Conservation (phyloP, 2,113 vertebrate genomes). For the Melanocharis versteri region DNA sequence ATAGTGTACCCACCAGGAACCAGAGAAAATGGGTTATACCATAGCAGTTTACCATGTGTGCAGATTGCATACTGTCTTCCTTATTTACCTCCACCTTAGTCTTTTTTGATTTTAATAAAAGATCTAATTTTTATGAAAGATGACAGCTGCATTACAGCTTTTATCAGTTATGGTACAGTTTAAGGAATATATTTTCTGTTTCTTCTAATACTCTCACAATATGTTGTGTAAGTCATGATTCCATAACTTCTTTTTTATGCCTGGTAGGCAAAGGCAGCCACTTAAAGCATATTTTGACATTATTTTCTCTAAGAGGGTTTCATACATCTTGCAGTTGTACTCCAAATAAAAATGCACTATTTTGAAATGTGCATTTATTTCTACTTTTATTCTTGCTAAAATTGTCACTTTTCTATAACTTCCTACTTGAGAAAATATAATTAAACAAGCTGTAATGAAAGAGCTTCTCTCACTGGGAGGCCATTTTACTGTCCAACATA, state of each 20-base stretch:
- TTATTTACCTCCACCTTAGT: neutral
- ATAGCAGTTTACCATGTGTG: slow-evolving; percentile 7
- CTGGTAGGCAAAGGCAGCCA: neutral
- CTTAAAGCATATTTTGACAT: neutral
- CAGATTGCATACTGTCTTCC: neutral
- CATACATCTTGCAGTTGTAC: neutral
- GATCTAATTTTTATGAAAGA: neutral
- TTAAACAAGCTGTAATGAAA: neutral
- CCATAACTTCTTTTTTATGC: neutral
- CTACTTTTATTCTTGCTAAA: neutral
- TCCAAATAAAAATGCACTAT: neutral
- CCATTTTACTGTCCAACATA: neutral
- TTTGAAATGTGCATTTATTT: neutral
- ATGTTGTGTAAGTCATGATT: neutral
- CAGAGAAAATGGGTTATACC: neutral
- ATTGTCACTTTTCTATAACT: neutral
- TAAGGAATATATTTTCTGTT: slow-evolving; percentile 5
- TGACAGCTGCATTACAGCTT: neutral
- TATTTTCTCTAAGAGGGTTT: neutral
- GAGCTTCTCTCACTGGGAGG: neutral
- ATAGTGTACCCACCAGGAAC: neutral
- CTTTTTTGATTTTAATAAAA: slow-evolving; percentile 33
- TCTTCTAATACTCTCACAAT: neutral
- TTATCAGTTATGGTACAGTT: slow-evolving; percentile 13
- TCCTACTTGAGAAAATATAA: neutral